Evolutionary conservation across 2,888 invertebrate genomes (phyloP).

Genomic region (Nomada goodeniana): DNA sequence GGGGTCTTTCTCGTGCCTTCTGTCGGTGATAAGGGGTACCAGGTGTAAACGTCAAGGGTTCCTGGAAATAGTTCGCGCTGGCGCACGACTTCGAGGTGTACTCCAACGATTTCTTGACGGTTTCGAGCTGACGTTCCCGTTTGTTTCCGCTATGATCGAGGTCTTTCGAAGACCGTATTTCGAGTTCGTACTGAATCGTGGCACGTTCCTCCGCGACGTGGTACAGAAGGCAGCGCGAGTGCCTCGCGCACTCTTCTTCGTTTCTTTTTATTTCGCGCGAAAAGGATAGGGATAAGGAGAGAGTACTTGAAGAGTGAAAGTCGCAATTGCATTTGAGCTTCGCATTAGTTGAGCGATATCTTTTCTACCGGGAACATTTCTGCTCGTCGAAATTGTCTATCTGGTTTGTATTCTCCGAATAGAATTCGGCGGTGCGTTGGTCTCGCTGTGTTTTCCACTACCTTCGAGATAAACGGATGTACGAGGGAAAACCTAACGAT

Average conservation of each 20-base stretch:
- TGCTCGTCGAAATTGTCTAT: too few relatives aligned
- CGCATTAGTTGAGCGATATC: not conserved
- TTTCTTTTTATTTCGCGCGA: not conserved
- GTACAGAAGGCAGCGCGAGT: not conserved
- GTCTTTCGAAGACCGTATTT: not conserved
- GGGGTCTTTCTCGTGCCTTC: not conserved
- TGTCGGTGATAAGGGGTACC: not conserved
- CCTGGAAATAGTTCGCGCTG: not conserved
- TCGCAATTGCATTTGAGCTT: not conserved
- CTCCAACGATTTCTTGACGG: not conserved
- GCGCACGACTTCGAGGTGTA: not conserved
- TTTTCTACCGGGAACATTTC: too few relatives aligned
- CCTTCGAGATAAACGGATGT: not conserved
- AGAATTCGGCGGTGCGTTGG: not conserved
- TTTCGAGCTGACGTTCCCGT: not conserved
- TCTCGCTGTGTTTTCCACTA: not conserved
- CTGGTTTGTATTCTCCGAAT: too few relatives aligned
- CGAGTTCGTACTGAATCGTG: constrained; percentile 12
- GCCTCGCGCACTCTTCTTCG: not conserved
- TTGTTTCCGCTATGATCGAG: not conserved
- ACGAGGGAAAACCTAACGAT: not conserved
- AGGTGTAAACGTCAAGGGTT: constrained; percentile 9
- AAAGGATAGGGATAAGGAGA: not conserved
- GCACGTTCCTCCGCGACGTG: constrained; percentile 11
- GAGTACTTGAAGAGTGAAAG: not conserved